Conservation (phyloP, 1,140 invertebrate species). For the Drosophila varians region DNA sequence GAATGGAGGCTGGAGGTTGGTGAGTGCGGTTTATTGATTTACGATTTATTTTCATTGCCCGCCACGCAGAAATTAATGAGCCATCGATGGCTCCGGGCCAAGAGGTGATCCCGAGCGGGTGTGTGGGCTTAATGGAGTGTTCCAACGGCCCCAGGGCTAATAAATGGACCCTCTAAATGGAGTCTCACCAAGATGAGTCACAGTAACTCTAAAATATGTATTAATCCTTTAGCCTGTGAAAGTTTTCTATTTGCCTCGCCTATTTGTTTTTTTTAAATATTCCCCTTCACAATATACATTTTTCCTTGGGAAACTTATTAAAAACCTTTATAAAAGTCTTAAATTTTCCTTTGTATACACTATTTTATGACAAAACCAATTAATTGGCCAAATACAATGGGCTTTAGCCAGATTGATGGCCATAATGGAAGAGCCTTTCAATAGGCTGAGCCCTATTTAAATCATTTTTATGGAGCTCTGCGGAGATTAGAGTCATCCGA, state of each 20-base stretch:
- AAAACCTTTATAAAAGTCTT: background rate
- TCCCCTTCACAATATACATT: conserved; percentile 29
- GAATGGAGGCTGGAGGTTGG: conserved; percentile 21
- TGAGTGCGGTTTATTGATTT: conserved; percentile 74
- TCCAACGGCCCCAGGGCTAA: conserved; percentile 25
- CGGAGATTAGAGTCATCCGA: conserved; percentile 10
- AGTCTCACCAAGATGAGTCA: conserved; percentile 21
- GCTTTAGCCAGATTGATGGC: conserved; percentile 10
- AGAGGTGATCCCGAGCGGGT: conserved; percentile 57
- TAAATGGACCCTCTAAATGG: conserved; percentile 35
- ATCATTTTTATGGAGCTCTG: conserved; percentile 65
- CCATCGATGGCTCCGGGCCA: conserved; percentile 63
- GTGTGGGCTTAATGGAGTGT: conserved; percentile 54
- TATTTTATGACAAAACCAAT: conserved; percentile 11
- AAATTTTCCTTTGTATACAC: conserved; percentile 11
- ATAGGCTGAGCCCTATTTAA: conserved; percentile 37
- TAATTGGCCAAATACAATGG: conserved; percentile 27
- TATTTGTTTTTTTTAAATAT: too few relatives aligned
- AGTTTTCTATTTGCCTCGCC: too few relatives aligned
- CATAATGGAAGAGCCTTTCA: background rate
- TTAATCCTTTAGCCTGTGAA: too few relatives aligned
- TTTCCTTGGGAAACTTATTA: conserved; percentile 18
- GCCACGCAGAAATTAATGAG: conserved; percentile 73
- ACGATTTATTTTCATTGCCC: conserved; percentile 77
- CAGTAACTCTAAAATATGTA: too few relatives aligned